Conservation (phyloP, 2,113 vertebrate genomes). For the Polyodon spathula region DNA sequence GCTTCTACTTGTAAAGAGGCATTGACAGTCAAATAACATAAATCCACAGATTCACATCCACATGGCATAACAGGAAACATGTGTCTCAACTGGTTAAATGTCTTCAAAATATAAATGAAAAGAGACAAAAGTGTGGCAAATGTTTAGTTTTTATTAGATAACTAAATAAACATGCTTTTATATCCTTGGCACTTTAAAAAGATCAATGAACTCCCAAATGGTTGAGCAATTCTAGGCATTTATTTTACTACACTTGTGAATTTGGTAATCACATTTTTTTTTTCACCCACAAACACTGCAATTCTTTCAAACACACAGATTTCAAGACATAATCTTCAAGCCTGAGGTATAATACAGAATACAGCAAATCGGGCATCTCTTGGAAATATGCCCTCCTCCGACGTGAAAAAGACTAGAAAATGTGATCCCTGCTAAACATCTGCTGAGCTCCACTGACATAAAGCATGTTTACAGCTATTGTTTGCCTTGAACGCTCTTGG, state of each 20-base stretch:
- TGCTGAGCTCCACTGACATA: slow-evolving; percentile 22
- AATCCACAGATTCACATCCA: no score
- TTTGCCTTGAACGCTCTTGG: slow-evolving; percentile 50
- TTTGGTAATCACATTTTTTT: neutral
- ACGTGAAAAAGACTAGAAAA: slow-evolving; percentile 6
- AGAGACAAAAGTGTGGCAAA: no score
- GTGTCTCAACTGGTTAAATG: no score
- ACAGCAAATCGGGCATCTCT: neutral
- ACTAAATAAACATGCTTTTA: neutral
- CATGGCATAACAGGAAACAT: no score
- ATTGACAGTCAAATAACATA: no score
- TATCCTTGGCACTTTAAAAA: neutral
- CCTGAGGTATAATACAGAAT: neutral
- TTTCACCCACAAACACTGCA: slow-evolving; percentile 1
- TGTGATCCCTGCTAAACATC: slow-evolving; percentile 5
- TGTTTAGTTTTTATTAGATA: neutral
- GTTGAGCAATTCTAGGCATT: neutral
- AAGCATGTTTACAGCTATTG: slow-evolving; percentile 42
- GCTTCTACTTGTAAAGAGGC: no score
- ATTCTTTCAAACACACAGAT: slow-evolving; percentile 7
- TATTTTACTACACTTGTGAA: slow-evolving; percentile 1
- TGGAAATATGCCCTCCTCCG: neutral
- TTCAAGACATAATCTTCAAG: slow-evolving; percentile 11
- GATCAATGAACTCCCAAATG: neutral
- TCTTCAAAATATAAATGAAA: no score